These are phyloP conservation scores for Orthosia cruda DNA, from an alignment of 2,888 invertebrate species.

Conservation along the genomic window DNA sequence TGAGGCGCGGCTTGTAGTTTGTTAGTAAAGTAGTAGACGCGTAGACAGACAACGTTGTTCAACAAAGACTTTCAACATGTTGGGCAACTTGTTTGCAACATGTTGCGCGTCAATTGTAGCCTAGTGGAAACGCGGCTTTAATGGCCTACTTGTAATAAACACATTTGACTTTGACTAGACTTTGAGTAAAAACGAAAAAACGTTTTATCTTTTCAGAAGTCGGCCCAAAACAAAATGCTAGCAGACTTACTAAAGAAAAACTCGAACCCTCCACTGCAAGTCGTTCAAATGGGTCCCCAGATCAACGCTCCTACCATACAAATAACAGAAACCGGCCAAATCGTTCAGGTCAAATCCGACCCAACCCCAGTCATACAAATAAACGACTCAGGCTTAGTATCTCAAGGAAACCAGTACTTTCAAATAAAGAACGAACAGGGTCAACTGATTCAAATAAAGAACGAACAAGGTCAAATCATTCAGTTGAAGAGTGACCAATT, in stretches of 20 bases:
- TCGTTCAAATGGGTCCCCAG: conserved; percentile 87
- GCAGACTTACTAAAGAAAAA: conserved; percentile 96
- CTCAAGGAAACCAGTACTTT: conserved; percentile 82
- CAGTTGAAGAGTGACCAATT: conserved; percentile 86
- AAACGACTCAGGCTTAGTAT: conserved; percentile 76
- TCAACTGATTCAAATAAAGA: conserved; percentile 87
- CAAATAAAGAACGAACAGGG: conserved; percentile 89
- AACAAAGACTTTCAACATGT: no score
- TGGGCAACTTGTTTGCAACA: no score
- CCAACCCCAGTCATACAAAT: conserved; percentile 83
- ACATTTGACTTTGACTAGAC: no score
- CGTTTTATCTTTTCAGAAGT: conserved; percentile 77
- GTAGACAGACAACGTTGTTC: no score
- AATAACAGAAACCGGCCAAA: conserved; percentile 89
- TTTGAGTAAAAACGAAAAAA: not conserved
- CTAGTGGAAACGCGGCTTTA: no score
- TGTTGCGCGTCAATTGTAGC: no score
- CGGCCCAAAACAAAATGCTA: conserved; percentile 94
- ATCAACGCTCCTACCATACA: conserved; percentile 89
- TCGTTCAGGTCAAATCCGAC: conserved; percentile 87
- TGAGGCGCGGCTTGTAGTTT: no score
- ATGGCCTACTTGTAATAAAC: no score
- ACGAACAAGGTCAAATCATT: conserved; percentile 88
- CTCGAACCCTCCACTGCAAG: conserved; percentile 90
- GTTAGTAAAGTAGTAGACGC: no score